phyloP scores from a whole-genome alignment of 2,888 invertebrate genomes.

The Aporophyla nigra region DNA sequence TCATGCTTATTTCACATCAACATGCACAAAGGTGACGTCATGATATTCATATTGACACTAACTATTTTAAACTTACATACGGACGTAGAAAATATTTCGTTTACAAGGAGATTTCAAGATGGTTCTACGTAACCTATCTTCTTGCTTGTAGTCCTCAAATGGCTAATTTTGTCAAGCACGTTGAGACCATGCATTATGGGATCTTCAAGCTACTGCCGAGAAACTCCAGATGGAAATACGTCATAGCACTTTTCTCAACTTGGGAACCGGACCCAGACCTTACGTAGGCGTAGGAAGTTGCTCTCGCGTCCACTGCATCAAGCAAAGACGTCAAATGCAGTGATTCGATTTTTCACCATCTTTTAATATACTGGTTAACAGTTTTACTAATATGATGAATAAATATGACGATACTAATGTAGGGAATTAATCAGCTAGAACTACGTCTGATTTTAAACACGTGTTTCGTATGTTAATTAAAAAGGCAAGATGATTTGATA shows the following conservation, averaged over 20 bases:
- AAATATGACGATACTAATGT: constrained; percentile 3
- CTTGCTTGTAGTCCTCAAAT: not conserved
- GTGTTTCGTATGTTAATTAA: constrained; percentile 21
- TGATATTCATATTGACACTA: constrained; percentile 42
- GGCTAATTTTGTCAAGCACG: too few relatives aligned
- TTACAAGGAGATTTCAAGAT: not conserved
- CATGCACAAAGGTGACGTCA: constrained; percentile 45
- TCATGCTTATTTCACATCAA: constrained; percentile 47
- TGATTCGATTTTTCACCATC: not conserved
- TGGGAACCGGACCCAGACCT: not conserved
- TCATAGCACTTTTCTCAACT: not conserved
- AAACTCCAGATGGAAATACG: not conserved
- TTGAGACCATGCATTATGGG: not conserved
- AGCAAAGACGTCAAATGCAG: not conserved
- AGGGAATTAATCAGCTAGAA: constrained; percentile 27
- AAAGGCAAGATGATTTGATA: constrained; percentile 40
- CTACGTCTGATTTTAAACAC: constrained; percentile 39
- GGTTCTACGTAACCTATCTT: not conserved
- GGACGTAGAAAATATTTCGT: not conserved
- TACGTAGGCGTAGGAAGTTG: not conserved
- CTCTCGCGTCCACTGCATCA: not conserved
- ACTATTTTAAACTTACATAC: constrained; percentile 14
- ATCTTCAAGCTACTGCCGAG: not conserved
- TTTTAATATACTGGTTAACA: not conserved
- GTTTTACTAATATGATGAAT: constrained; percentile 7